Conservation (phyloP, 2,888 invertebrate genomes). For the Pemphredon lugubris region DNA sequence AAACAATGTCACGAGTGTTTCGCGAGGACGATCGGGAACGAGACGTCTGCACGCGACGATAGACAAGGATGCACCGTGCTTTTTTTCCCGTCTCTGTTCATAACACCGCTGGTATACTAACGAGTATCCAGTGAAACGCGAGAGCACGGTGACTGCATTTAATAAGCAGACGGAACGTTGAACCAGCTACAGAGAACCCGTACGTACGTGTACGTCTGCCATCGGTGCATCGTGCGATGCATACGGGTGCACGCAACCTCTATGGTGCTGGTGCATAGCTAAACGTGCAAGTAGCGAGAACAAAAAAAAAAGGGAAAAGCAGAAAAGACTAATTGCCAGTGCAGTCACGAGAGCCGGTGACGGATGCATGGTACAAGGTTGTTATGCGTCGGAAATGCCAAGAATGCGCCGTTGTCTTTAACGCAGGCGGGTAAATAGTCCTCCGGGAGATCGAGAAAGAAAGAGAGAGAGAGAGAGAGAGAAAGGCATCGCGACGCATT, state of each 20-base stretch:
- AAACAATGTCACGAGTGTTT: too few relatives aligned
- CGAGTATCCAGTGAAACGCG: constrained; percentile 39
- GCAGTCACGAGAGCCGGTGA: constrained; percentile 32
- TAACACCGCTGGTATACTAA: constrained; percentile 18
- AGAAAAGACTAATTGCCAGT: constrained; percentile 46
- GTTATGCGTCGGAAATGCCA: constrained; percentile 10
- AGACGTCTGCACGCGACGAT: neutral
- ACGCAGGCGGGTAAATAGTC: constrained; percentile 23
- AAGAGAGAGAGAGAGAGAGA: too few relatives aligned
- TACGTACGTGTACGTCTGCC: constrained; percentile 19
- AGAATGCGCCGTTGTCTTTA: constrained; percentile 29
- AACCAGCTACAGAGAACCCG: constrained; percentile 23
- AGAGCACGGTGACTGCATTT: constrained; percentile 41
- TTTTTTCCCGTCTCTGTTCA: constrained; percentile 2
- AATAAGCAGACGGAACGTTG: constrained; percentile 53
- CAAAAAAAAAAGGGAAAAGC: neutral
- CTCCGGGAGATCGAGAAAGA: too few relatives aligned
- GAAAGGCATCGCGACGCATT: constrained; percentile 6
- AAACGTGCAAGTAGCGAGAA: constrained; percentile 5
- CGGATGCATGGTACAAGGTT: constrained; percentile 23
- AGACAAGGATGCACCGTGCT: neutral
- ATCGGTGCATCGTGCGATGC: constrained; percentile 5
- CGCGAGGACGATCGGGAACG: too few relatives aligned
- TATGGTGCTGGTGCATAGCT: constrained; percentile 31
- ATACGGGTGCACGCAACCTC: constrained; percentile 4